Conservation (phyloP, 2,113 vertebrate species). For the Brienomyrus brachyistius region DNA sequence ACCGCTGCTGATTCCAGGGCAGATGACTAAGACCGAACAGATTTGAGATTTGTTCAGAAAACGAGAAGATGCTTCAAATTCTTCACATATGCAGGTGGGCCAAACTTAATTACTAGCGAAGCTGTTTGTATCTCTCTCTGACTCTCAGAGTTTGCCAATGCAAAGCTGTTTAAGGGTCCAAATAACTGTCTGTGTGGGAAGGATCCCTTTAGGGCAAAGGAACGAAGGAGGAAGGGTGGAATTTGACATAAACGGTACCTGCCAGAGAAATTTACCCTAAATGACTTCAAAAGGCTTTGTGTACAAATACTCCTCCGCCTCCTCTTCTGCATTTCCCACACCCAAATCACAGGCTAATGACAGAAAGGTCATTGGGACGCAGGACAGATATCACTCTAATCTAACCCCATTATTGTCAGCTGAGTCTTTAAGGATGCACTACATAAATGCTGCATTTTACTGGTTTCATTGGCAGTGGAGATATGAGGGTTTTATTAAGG, state of each 20-base stretch:
- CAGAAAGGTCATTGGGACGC: slow-evolving; percentile 36
- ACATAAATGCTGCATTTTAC: background rate
- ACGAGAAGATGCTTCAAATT: background rate
- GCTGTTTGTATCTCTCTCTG: background rate
- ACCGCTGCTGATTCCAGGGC: background rate
- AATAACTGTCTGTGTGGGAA: background rate
- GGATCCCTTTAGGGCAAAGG: background rate
- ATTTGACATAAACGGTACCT: background rate
- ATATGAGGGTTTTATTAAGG: background rate
- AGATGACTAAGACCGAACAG: background rate
- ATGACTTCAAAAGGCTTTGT: background rate
- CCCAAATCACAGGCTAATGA: slow-evolving; percentile 66
- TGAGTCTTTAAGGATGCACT: background rate
- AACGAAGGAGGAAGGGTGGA: background rate
- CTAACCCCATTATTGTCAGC: background rate
- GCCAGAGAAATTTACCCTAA: background rate
- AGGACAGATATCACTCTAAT: background rate
- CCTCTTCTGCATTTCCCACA: slow-evolving; percentile 55
- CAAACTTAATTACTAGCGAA: background rate
- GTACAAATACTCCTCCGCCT: background rate
- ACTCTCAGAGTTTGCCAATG: background rate
- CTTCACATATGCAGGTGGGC: background rate
- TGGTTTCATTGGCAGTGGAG: background rate
- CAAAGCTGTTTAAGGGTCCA: background rate
- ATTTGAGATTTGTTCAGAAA: background rate